Base-by-base conservation (phyloP, 2,113 vertebrate species). In the Cheirogaleus medius region DNA sequence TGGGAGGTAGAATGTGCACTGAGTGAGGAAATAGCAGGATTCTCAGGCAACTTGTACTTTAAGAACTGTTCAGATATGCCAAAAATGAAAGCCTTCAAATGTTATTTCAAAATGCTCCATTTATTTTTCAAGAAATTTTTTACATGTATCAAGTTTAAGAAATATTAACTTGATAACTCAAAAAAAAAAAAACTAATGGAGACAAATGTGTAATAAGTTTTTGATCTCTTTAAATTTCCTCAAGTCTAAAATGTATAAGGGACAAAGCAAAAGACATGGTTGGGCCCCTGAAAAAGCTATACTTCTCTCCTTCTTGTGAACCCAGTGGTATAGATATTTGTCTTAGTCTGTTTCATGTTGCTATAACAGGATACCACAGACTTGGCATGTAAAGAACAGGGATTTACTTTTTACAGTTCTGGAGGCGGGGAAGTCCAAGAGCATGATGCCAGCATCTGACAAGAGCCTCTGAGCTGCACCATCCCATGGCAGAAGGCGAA, bases 71-170 rank as follows among this genome's bases (percentile, higher is more conserved):
- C n/a, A 95, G 52, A 66, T 68, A 86, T 27, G 29, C 32, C 69
- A 90, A 64, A 68, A 83, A 90, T 52, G 20, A 90, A 96, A 97
- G 42, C 13, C 47, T 89, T 96, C 69, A 86, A 81, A 82, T 29
- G 42, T 15, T 3, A 78, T 66, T 93, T 97, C 52, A 95, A 85
- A 92, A 77, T 81, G 14, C 8, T 71, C 63, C 44, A 90, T 95
- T 93, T 92, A 37, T 81, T 88, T 96, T 82, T 64, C 9, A 71
- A 94, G 88, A 78, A 13, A 17, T 89, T 44, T 89, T 49, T 80
- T 58, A 80, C 56, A 84, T 20, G 15, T 37, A 63, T 52, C 5
- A 91, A 91, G 9, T 60, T 91, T 97, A 93, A 90, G 78, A 91
- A 86, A 77, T 49, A 92, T 88, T 83, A 84, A 84, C 56, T 84